phyloP scores from a whole-genome alignment of 1,140 invertebrate genomes.

The Cotesia vestalis region DNA sequence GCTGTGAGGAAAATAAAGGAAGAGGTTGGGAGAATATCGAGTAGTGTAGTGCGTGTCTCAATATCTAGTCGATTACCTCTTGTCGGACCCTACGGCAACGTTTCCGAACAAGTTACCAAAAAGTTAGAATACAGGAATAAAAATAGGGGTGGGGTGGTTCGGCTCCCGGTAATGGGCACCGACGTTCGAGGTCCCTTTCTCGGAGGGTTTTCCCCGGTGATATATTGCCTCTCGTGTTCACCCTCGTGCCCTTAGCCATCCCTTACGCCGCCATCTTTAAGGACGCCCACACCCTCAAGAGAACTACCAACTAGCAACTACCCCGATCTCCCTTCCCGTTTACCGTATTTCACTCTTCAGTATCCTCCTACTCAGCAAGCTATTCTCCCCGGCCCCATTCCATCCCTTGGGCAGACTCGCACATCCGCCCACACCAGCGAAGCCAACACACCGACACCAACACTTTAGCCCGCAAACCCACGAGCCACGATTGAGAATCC shows the following conservation, averaged over 20 bases:
- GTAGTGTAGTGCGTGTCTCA: conserved; percentile 16
- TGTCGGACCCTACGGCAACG: conserved; percentile 7
- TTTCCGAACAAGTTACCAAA: neutral
- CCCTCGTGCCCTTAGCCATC: conserved; percentile 62
- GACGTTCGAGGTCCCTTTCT: conserved; percentile 29
- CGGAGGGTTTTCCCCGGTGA: conserved; percentile 46
- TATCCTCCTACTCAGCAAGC: conserved; percentile 23
- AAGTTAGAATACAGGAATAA: conserved; percentile 30
- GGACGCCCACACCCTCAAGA: conserved; percentile 51
- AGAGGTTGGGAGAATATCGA: conserved; percentile 15
- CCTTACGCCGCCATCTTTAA: conserved; percentile 66
- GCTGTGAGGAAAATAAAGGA: neutral
- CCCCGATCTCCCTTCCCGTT: conserved; percentile 19
- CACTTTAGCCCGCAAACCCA: conserved; percentile 21
- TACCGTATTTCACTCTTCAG: conserved; percentile 7
- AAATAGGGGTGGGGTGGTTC: conserved; percentile 33
- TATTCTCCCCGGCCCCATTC: conserved; percentile 37
- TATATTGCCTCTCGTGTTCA: conserved; percentile 60
- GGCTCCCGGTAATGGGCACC: conserved; percentile 36
- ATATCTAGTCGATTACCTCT: conserved; percentile 27
- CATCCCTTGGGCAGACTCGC: conserved; percentile 43
- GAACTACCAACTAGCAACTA: too few species aligned
- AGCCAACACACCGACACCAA: too few species aligned
- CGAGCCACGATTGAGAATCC: conserved; percentile 64
- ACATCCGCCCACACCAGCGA: conserved; percentile 50